A percentile compares a stretch with the other conserved stretches of the same genome.
phyloP scores from a whole-genome alignment of 2,797 vertebrate species.

The Labroides dimidiatus region DNA sequence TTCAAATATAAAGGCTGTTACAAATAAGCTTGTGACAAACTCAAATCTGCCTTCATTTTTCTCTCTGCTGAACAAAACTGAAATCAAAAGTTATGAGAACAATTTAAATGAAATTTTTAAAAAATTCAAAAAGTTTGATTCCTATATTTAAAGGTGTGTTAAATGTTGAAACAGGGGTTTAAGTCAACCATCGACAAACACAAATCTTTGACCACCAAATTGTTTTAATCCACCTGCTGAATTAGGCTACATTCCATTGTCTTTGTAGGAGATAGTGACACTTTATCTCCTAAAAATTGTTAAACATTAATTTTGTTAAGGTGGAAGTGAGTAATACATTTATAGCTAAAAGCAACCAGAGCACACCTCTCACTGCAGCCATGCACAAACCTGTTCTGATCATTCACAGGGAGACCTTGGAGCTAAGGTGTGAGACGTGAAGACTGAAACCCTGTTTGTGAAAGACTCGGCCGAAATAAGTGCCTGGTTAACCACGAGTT shows the following conservation, averaged over 20 bases:
- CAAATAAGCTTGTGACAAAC: too few species aligned
- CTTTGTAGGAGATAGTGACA: slow-evolving; percentile 21
- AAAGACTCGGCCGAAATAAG: slow-evolving; percentile 16
- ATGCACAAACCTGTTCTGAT: slow-evolving; percentile 34
- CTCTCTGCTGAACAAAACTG: neutral
- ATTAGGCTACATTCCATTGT: slow-evolving; percentile 7
- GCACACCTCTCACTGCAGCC: slow-evolving; percentile 22
- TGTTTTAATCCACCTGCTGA: neutral
- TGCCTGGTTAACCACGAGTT: slow-evolving; percentile 1
- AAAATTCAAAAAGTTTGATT: neutral
- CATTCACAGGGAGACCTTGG: slow-evolving; percentile 65
- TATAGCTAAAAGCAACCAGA: slow-evolving; percentile 31
- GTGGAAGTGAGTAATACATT: slow-evolving; percentile 46
- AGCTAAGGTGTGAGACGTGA: slow-evolving; percentile 31
- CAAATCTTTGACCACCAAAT: neutral
- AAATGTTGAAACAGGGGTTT: too few species aligned
- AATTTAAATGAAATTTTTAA: neutral
- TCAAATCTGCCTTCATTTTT: too few species aligned
- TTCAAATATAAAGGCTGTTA: too few species aligned
- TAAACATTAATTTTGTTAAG: slow-evolving; percentile 58
- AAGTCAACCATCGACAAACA: neutral
- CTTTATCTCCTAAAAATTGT: slow-evolving; percentile 34
- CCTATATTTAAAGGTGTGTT: neutral
- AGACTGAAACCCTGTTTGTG: slow-evolving; percentile 23
- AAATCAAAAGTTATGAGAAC: neutral